These are phyloP conservation scores for Macrotrachela quadricornifera DNA, from an alignment of 1,140 invertebrate genomes.

Conservation along the genomic window DNA sequence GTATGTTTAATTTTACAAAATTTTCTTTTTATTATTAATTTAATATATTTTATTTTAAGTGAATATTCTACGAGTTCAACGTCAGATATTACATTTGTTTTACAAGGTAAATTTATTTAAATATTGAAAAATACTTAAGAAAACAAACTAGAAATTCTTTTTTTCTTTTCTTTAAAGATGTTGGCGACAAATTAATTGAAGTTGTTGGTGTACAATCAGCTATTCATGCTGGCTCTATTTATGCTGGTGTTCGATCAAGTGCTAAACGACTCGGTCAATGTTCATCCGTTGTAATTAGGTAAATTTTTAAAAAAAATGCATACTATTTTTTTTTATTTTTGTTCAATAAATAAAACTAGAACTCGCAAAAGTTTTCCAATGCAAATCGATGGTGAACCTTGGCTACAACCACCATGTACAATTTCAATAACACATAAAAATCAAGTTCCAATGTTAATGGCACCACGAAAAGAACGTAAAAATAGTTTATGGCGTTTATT, in stretches of 20 bases:
- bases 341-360: constrained; percentile 7
- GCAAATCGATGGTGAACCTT: constrained; percentile 91
- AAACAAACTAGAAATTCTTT: no score
- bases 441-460: constrained; percentile 72
- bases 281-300: constrained; percentile 46
- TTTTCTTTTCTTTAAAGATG: constrained; percentile 32
- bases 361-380: constrained; percentile 33
- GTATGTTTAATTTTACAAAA: no score
- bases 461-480: no score
- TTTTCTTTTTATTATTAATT: no score
- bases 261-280: constrained; percentile 74
- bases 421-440: constrained; percentile 89
- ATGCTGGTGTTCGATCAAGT: constrained; percentile 61
- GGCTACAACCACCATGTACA: constrained; percentile 86
- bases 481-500: no score
- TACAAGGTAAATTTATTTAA: no score
- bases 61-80: no score
- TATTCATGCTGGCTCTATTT: constrained; percentile 82
- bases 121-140: no score
- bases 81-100: no score
- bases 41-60: no score
- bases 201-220: constrained; percentile 85
- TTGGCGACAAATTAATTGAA: constrained; percentile 79
- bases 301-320: no score
- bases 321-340: no score